Base-by-base conservation (phyloP, 2,113 vertebrate genomes). In the Ceyx margarethae region DNA sequence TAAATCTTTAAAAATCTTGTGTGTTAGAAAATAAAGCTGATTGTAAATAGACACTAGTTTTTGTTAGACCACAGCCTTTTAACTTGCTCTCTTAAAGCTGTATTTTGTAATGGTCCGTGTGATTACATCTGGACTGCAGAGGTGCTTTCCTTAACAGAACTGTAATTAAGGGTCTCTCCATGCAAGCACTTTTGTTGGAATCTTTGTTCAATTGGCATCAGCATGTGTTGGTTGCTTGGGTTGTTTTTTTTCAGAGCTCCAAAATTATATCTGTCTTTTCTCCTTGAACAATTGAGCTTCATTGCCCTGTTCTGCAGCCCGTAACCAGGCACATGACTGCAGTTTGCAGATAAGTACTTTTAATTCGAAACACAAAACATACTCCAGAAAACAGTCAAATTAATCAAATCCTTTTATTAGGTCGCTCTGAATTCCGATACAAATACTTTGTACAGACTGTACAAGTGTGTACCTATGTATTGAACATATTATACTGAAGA, bases 281-380 rank as follows among this genome's bases (percentile, higher is more conserved):
- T 51, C 15, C 22, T 77, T n/a, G 33, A 58, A 50, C 6, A 15
- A 16, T 56, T 42, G 17, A 37, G 42, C 76, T 81, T 89, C n/a
- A n/a, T 61, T 81, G 71, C 40, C 75, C 31, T 58, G 51, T 57
- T 73, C 45, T 83, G 33, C 51, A 64, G 53, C 33, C 82, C 19
- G 5, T n/a, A 67, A 58, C 66, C 48, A 48, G 53, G 13, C 0
- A 0, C 9, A 61, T 76, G 62, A 43, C 33, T 85, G 35, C 9
- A 0, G 0, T 78, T 78, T 5, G 3, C 48, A 62, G 64, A 25
- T 87, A 71, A 58, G 13, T 1, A 1, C 13, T 74, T 91, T 74
- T 85, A 37, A 54, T 90, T 94, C 65, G 51, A 58, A 65, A 42
- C 26, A 46, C 25, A 87, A 66, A 68, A 71, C 0, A 4, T 48